Base-by-base conservation (phyloP, 2,113 vertebrate species). In the Apistogramma diplotaenia region DNA sequence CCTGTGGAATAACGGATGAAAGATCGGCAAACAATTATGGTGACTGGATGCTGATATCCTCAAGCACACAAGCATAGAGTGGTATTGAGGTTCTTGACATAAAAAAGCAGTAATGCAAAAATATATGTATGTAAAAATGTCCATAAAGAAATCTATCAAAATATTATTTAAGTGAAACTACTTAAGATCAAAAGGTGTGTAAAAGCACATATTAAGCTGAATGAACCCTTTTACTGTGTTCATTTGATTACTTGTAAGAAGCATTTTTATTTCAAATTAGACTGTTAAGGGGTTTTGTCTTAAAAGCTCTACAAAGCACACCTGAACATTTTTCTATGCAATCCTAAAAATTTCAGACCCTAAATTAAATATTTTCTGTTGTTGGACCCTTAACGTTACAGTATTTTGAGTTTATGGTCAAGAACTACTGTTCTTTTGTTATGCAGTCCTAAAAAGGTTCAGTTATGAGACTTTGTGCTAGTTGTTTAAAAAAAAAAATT, bases 1-100 rank as follows among this genome's bases (percentile, higher is more conserved):
- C 21, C 21, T 54, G 62, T 29, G 10, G 12, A 67, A 70, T 46
- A 72, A 37, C 43, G 73, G 18, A 86, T 58, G 33, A 82, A 76
- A 73, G 81, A 0, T 16, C 25, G 0, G 62, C n/a, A 70, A 70
- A 70, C 40, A 70, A 5, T 29, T 49, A 74, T 19, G 18, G 2
- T 10, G 29, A 1, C 19, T 27, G n/a, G 61, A 77, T 54, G 31
- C n/a, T 58, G 72, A 65, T 25, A 33, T 79, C 18, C 18, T 15
- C 46, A 79, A 70, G 76, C 51, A 59, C n/a, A 25, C 1, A 61
- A 46, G 11, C 70, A 27, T 59, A n/a, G 21, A 25, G 13, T 2
- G 3, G 0, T 10, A 33, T 16, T 60, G 10, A 31, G n/a, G 6
- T 56, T 12, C 25, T 59, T 79, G 7, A 76, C 40, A 29, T 54